Evolutionary conservation across 2,888 invertebrate species (phyloP).

Genomic region (Imbricaverruca yamaguchii): DNA sequence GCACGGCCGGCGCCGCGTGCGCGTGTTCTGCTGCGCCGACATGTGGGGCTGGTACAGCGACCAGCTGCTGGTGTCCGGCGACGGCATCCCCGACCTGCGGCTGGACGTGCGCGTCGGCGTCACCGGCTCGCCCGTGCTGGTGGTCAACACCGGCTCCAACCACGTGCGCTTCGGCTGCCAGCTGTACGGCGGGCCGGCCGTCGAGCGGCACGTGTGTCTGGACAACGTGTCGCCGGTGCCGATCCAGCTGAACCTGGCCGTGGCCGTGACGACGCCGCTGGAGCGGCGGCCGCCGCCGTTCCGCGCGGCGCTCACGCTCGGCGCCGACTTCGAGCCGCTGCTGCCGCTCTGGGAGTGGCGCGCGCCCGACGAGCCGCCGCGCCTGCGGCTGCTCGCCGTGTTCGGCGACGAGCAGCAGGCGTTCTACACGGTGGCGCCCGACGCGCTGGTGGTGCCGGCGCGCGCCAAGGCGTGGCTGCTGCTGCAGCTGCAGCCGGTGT

Average conservation of each 20-base stretch:
- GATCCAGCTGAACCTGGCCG: slow-evolving; percentile 23
- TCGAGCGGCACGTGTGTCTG: background rate
- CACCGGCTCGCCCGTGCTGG: slow-evolving; percentile 1
- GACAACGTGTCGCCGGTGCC: slow-evolving; percentile 19
- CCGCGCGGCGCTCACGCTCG: background rate
- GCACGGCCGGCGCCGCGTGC: background rate
- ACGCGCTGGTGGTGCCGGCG: background rate
- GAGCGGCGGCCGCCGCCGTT: slow-evolving; percentile 7
- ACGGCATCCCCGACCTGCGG: slow-evolving; percentile 9
- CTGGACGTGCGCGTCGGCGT: slow-evolving; percentile 10
- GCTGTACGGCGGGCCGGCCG: slow-evolving; percentile 1
- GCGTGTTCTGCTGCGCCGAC: slow-evolving; percentile 19
- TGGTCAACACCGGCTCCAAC: slow-evolving; percentile 18
- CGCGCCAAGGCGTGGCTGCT: slow-evolving; percentile 15
- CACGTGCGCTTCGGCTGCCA: slow-evolving; percentile 14
- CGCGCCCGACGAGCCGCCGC: background rate
- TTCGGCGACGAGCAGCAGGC: slow-evolving; percentile 1
- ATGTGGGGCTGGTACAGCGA: slow-evolving; percentile 18
- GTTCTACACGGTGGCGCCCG: slow-evolving; percentile 6
- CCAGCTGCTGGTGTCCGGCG: background rate
- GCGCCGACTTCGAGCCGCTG: slow-evolving; percentile 11
- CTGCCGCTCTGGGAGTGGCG: slow-evolving; percentile 10
- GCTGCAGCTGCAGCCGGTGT: slow-evolving; percentile 15
- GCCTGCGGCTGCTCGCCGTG: background rate
- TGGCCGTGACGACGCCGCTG: background rate